phyloP scores from a whole-genome alignment of 53 echinoderm and acorn worm genomes.

The Holothuria leucospilota region DNA sequence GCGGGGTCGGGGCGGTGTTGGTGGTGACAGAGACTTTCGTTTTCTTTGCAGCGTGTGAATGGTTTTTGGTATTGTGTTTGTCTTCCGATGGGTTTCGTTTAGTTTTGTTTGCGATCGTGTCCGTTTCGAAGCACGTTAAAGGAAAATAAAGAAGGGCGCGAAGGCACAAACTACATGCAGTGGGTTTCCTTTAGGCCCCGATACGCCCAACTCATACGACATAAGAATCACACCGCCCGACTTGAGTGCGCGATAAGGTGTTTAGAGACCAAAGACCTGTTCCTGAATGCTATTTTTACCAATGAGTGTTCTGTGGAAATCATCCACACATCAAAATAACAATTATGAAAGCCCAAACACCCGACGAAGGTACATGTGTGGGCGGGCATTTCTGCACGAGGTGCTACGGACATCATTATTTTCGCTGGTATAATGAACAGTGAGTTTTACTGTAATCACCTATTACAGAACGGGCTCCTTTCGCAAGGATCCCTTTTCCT shows the following conservation, averaged over 20 bases:
- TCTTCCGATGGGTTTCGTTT: too few species aligned
- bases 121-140: too few species aligned
- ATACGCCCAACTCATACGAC: slow-evolving; percentile 21
- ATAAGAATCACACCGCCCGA: not conserved
- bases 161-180: not conserved
- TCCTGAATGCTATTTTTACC: too few species aligned
- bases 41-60: too few species aligned
- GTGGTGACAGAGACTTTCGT: too few species aligned
- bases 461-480: slow-evolving; percentile 9
- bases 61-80: too few species aligned
- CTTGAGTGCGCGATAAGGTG: slow-evolving; percentile 1
- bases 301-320: slow-evolving; percentile 29
- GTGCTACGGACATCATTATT: slow-evolving; percentile 26
- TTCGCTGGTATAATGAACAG: slow-evolving; percentile 36
- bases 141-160: too few species aligned
- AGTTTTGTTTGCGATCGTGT: too few species aligned
- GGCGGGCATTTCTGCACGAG: slow-evolving; percentile 25
- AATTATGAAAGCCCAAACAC: slow-evolving; percentile 11
- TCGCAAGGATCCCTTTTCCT: slow-evolving; percentile 1
- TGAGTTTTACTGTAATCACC: not conserved
- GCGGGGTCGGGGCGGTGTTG: too few species aligned
- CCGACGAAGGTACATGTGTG: slow-evolving; percentile 29
- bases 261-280: slow-evolving; percentile 3
- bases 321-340: not conserved
- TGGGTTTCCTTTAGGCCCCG: too few species aligned